A percentile compares a stretch with the other conserved stretches of the same genome.
Evolutionary conservation across 1,140 invertebrate genomes (phyloP).

Genomic region (Amyelois transitella): DNA sequence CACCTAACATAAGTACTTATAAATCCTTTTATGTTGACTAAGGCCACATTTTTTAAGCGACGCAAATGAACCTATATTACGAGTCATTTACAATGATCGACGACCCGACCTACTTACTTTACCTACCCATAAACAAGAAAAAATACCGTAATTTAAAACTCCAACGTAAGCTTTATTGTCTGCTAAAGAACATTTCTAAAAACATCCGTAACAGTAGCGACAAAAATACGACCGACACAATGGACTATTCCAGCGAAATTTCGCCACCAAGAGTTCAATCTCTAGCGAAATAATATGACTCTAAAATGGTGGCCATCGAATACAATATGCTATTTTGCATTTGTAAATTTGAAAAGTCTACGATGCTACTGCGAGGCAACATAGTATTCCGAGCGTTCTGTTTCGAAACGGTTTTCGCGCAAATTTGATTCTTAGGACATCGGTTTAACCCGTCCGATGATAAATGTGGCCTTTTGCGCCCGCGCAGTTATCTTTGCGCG

Average conservation of each 20-base stretch:
- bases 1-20: too few relatives aligned
- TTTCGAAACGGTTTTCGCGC: neutral
- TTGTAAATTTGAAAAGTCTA: conserved; percentile 45
- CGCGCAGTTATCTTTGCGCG: neutral
- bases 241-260: conserved; percentile 16
- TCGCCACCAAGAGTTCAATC: conserved; percentile 28
- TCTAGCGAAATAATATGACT: conserved; percentile 22
- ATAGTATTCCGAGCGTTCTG: conserved; percentile 17
- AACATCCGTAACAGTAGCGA: neutral
- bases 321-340: conserved; percentile 54
- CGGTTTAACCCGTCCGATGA: neutral
- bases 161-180: neutral
- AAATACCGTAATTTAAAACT: neutral
- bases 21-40: too few relatives aligned
- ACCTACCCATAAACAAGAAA: neutral
- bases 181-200: neutral
- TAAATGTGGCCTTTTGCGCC: neutral
- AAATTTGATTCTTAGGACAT: conserved; percentile 3
- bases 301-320: conserved; percentile 30
- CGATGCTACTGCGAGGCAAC: conserved; percentile 48
- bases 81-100: neutral
- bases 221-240: conserved; percentile 11
- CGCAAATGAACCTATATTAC: neutral
- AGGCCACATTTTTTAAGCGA: too few relatives aligned
- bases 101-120: neutral